phyloP scores from a whole-genome alignment of 2,797 vertebrate species.

The Muscicapa comitata region DNA sequence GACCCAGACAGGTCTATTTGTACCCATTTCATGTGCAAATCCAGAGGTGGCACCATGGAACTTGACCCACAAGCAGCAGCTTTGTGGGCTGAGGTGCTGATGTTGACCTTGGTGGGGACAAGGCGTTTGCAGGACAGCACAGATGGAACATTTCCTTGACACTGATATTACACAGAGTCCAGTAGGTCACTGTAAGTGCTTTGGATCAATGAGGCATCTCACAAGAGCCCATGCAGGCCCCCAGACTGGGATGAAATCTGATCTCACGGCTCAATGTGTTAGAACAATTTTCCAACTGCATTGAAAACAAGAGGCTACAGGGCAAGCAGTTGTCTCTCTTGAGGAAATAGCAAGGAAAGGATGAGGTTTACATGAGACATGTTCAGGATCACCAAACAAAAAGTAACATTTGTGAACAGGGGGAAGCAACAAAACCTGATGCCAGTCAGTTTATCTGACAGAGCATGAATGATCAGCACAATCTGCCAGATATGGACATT shows the following conservation, averaged over 20 bases:
- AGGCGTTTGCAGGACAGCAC: neutral
- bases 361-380: neutral
- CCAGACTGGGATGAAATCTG: conserved; percentile 28
- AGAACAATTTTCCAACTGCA: conserved; percentile 52
- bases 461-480: rapidly evolving
- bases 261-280: conserved; percentile 20
- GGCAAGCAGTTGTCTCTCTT: conserved; percentile 6
- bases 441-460: neutral
- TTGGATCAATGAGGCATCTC: conserved; percentile 62
- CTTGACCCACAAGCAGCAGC: neutral
- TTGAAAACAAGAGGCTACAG: conserved; percentile 26
- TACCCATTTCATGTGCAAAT: neutral
- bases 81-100: neutral
- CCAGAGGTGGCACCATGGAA: rapidly evolving
- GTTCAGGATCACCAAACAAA: neutral
- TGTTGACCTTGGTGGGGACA: neutral
- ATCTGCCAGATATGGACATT: neutral
- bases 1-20: rapidly evolving
- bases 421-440: neutral
- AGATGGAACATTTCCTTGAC: conserved; percentile 56
- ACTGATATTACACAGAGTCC: conserved; percentile 22
- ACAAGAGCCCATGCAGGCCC: neutral
- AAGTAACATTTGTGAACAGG: neutral
- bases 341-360: conserved; percentile 16
- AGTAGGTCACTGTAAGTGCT: conserved; percentile 51